Base-by-base conservation (phyloP, 2,113 vertebrate species). In the Hemichromis elongatus region DNA sequence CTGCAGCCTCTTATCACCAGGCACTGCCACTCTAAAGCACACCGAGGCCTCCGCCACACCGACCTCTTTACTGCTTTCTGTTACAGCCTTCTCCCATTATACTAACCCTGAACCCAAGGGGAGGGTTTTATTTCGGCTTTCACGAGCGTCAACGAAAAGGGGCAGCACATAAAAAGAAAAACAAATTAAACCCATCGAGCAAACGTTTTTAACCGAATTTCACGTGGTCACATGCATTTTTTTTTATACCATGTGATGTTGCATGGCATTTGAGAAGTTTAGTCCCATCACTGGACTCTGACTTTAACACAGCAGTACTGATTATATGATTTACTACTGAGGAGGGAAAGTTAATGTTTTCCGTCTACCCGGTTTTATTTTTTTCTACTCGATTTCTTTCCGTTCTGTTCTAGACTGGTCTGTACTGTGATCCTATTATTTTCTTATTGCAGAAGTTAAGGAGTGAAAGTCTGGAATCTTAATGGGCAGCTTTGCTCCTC, bases 1-100 rank as follows among this genome's bases (percentile, higher is more conserved):
- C 90, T 83, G 55, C 90, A 90, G 94, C 91, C 87, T 92, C 95
- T 96, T 96, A 96, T 96, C 95, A 92, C 89, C 93, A 93, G 95
- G 95, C 94, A 92, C 92, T 90, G 89, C 93, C 93, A 91, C 89
- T 89, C 94, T 90, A 86, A 90, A 88, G 88, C 80, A 80, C 91
- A 89, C 88, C 75, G 24, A 90, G 92, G 81, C 91, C 92, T 93
- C 86, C 80, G 28, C 61, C 83, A 77, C 80, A 82, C 79, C 61
- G 24, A 70, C 88, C 90, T 85, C 87, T 90, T 89, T 88, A 78
- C 86, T 33, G 85, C 90, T 84, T 79, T 86, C 84, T 88, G 78
- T 84, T 86, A 53, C 81, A 82, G 84, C 80, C 56, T 52, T 85
- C 86, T 84, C 59, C 81, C 91, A 80, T 88, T 91, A 89, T 86